Percentiles rank a stretch among this genome's conserved stretches.
These are phyloP conservation scores for Pipistrellus kuhlii DNA, from an alignment of 2,797 vertebrate species.

Conservation along the genomic window DNA sequence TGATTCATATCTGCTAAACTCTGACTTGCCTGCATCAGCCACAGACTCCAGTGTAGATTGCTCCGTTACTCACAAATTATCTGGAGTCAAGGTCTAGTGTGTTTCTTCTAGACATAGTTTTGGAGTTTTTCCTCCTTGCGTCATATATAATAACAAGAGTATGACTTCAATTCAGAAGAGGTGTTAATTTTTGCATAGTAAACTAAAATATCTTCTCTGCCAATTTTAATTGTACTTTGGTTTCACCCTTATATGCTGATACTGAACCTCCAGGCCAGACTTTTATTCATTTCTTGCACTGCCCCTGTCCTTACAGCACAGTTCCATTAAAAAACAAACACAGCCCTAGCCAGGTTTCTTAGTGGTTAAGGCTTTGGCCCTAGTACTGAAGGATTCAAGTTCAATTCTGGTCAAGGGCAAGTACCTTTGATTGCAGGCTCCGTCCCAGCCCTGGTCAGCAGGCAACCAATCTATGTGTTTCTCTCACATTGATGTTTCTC, in stretches of 20 bases:
- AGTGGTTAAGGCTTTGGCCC: too few relatives aligned
- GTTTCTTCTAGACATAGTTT: not conserved
- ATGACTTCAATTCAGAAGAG: not conserved
- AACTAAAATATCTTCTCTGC: not conserved
- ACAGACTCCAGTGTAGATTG: not conserved
- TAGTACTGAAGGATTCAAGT: too few relatives aligned
- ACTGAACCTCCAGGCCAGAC: not conserved
- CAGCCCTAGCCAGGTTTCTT: too few relatives aligned
- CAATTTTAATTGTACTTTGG: not conserved
- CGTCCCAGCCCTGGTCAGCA: too few relatives aligned
- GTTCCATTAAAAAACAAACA: not conserved
- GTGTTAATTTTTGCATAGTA: slow-evolving; percentile 17
- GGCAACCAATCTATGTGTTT: too few relatives aligned
- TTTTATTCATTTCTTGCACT: not conserved
- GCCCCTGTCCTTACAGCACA: not conserved
- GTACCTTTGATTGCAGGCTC: too few relatives aligned
- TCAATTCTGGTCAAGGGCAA: too few relatives aligned
- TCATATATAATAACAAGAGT: not conserved
- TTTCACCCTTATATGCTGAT: not conserved
- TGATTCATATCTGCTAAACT: not conserved
- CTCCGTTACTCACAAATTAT: not conserved
- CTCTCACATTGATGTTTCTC: too few relatives aligned
- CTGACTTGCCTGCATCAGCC: not conserved
- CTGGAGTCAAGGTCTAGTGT: not conserved
- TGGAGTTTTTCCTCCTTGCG: not conserved